A percentile compares a stretch with the other conserved stretches of the same genome.
These are phyloP conservation scores for Dasyprocta punctata DNA, from an alignment of 2,113 vertebrate species.

Conservation along the genomic window DNA sequence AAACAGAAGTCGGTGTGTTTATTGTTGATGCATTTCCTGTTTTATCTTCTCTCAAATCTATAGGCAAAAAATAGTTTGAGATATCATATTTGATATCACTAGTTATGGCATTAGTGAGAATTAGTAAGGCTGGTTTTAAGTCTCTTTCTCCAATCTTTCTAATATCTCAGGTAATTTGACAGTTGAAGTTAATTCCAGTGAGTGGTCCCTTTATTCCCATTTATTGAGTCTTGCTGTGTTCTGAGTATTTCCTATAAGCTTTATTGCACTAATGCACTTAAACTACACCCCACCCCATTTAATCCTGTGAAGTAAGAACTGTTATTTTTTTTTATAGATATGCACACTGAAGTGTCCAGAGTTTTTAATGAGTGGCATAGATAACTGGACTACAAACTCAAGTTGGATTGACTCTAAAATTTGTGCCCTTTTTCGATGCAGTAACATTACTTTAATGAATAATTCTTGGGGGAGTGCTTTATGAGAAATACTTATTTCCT, in stretches of 20 bases:
- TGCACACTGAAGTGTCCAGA: not conserved
- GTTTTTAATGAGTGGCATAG: not conserved
- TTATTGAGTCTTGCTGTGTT: constrained; percentile 35
- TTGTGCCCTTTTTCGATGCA: not conserved
- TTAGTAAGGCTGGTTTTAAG: constrained; percentile 32
- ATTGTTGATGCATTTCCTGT: not conserved
- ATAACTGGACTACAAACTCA: not conserved
- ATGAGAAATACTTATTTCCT: not conserved
- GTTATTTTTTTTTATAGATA: not conserved
- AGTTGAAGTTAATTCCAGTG: not conserved
- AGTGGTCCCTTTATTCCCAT: constrained; percentile 14
- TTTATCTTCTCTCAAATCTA: not conserved
- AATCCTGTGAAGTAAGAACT: not conserved
- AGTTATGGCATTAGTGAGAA: not conserved
- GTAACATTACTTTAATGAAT: not conserved
- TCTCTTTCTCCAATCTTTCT: constrained; percentile 17
- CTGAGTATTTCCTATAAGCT: constrained; percentile 11
- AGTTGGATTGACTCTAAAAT: not conserved
- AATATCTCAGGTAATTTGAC: constrained; percentile 46
- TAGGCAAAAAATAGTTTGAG: constrained; percentile 11
- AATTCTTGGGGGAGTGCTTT: not conserved
- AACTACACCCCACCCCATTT: not conserved
- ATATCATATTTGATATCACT: not conserved
- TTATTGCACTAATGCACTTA: constrained; percentile 11
- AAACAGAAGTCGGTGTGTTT: not conserved